phyloP scores from a whole-genome alignment of 1,140 invertebrate species.

The Batillaria attramentaria region DNA sequence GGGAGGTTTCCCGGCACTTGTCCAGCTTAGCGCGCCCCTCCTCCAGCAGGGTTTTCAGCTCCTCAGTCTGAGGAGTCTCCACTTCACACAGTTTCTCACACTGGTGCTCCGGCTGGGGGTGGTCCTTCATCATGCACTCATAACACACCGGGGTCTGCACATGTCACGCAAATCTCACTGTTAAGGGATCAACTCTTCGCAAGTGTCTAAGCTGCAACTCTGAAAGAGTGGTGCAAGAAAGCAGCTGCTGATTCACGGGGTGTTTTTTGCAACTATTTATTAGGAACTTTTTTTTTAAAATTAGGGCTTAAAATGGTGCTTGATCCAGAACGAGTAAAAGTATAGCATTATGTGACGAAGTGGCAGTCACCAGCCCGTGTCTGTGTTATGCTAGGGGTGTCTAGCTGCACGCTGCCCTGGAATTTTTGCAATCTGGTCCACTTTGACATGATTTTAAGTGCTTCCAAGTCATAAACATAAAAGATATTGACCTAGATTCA shows the following conservation, averaged over 20 bases:
- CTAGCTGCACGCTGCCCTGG: no score
- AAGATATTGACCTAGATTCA: not conserved
- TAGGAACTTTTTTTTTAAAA: no score
- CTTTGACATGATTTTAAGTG: no score
- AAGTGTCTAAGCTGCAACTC: not conserved
- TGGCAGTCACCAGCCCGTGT: no score
- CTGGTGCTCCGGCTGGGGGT: constrained; percentile 80
- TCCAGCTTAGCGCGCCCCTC: constrained; percentile 82
- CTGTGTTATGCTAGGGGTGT: no score
- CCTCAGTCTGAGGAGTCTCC: constrained; percentile 79
- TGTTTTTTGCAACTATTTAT: no score
- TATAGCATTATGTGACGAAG: no score
- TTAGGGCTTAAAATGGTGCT: no score
- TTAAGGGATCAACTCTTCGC: not conserved
- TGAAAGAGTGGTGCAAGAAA: not conserved
- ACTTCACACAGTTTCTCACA: constrained; percentile 79
- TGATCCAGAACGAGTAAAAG: no score
- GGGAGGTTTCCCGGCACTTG: constrained; percentile 82
- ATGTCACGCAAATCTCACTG: not conserved
- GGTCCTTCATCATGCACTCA: constrained; percentile 91
- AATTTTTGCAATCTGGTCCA: no score
- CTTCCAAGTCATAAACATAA: no score
- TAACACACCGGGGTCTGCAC: constrained; percentile 86
- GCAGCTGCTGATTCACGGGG: not conserved
- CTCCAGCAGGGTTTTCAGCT: constrained; percentile 80